Evolutionary conservation across 2,888 invertebrate genomes (phyloP).

Genomic region (Podotricha telesiphe): DNA sequence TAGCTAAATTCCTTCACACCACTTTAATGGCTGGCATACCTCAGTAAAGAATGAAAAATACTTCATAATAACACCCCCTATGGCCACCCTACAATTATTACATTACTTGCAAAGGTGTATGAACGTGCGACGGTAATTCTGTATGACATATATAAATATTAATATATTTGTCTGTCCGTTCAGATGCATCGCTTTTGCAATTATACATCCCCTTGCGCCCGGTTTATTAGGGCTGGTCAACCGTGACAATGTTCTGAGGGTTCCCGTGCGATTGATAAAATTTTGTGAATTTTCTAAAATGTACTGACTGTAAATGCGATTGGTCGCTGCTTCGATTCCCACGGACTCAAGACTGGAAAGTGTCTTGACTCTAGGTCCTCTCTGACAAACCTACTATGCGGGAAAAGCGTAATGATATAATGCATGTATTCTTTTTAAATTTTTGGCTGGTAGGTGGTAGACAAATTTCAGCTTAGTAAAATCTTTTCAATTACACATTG

Average conservation of each 20-base stretch:
- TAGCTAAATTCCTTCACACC: neutral
- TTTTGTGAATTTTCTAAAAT: neutral
- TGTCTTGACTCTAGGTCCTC: too few relatives aligned
- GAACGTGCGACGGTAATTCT: constrained; percentile 57
- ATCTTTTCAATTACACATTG: too few relatives aligned
- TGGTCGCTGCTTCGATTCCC: too few relatives aligned
- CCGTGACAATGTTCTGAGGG: constrained; percentile 39
- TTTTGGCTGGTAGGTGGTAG: too few relatives aligned
- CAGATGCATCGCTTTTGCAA: constrained; percentile 49
- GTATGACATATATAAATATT: constrained; percentile 62
- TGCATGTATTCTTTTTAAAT: too few relatives aligned
- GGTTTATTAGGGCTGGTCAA: constrained; percentile 36
- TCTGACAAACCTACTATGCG: too few relatives aligned
- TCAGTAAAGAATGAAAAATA: neutral
- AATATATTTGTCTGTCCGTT: constrained; percentile 58
- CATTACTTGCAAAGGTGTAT: constrained; percentile 49
- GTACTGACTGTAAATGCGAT: too few relatives aligned
- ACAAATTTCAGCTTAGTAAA: too few relatives aligned
- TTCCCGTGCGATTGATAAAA: constrained; percentile 19
- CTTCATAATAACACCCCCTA: constrained; percentile 6
- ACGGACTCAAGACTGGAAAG: too few relatives aligned
- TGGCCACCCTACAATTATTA: constrained; percentile 46
- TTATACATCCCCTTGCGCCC: constrained; percentile 44
- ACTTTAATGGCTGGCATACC: neutral
- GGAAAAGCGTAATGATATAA: too few relatives aligned